A percentile compares a stretch with the other conserved stretches of the same genome.
phyloP scores from a whole-genome alignment of 2,888 invertebrate species.

The Chaitophorus viminalis region DNA sequence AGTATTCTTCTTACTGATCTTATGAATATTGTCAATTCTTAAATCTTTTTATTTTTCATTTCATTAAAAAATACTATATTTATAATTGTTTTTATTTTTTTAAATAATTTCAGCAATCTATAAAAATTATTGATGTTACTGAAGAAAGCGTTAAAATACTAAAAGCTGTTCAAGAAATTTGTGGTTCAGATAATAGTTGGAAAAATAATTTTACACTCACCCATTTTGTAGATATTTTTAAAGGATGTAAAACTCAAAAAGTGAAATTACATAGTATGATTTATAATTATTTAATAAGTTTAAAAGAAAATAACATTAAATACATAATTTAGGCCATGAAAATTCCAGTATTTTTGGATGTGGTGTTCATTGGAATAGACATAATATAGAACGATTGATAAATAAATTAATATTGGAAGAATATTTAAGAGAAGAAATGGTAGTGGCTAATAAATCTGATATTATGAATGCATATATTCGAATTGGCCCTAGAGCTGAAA shows the following conservation, averaged over 20 bases:
- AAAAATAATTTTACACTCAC: slow-evolving; percentile 75
- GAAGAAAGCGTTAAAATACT: slow-evolving; percentile 79
- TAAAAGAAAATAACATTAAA: too few relatives aligned
- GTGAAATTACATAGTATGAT: slow-evolving; percentile 69
- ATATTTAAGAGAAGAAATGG: slow-evolving; percentile 78
- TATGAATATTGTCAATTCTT: not conserved
- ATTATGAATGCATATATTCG: slow-evolving; percentile 86
- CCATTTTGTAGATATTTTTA: slow-evolving; percentile 78
- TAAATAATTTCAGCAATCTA: slow-evolving; percentile 65
- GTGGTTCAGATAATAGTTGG: slow-evolving; percentile 66
- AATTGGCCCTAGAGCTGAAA: slow-evolving; percentile 77
- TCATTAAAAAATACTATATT: not conserved
- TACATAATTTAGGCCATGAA: slow-evolving; percentile 69
- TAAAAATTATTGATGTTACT: slow-evolving; percentile 76
- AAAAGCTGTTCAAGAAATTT: slow-evolving; percentile 75
- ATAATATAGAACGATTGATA: slow-evolving; percentile 83
- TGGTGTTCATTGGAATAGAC: slow-evolving; percentile 75
- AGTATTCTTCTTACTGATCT: not conserved
- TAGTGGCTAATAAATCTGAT: slow-evolving; percentile 78
- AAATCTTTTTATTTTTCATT: not conserved
- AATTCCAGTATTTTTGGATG: slow-evolving; percentile 75
- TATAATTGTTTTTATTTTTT: not conserved
- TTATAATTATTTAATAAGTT: not conserved
- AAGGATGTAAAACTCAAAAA: slow-evolving; percentile 77
- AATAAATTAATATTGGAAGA: slow-evolving; percentile 84